Evolutionary conservation across 2,113 vertebrate genomes (phyloP).

Genomic region (Tinamus guttatus): DNA sequence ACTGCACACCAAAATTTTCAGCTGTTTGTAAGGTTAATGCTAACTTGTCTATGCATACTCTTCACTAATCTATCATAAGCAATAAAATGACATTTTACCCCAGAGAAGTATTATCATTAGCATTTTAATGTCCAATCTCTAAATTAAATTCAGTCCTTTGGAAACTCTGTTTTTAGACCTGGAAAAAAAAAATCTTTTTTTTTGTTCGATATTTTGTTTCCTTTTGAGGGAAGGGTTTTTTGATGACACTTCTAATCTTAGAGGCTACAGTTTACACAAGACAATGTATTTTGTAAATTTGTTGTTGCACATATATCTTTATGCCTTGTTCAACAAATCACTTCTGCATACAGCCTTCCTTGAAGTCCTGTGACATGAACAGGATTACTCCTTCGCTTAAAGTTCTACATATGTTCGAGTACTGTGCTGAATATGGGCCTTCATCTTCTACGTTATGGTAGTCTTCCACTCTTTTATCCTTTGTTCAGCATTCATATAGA

Average conservation of each 20-base stretch:
- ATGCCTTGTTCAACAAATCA: constrained; percentile 12
- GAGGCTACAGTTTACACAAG: constrained; percentile 36
- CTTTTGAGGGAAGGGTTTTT: not conserved
- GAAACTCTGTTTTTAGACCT: not conserved
- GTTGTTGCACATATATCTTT: not conserved
- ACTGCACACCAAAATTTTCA: not conserved
- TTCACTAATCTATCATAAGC: constrained; percentile 6
- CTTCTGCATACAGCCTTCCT: not conserved
- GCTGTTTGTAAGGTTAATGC: not conserved
- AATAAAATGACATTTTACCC: constrained; percentile 36
- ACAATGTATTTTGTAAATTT: constrained; percentile 39
- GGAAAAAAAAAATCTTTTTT: not conserved
- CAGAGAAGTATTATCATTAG: not conserved
- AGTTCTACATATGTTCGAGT: not conserved
- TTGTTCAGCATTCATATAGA: constrained; percentile 47
- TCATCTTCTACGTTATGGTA: not conserved
- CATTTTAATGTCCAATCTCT: not conserved
- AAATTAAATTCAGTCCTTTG: not conserved
- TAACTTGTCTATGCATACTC: constrained; percentile 36
- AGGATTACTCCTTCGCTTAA: not conserved
- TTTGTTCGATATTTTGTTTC: not conserved
- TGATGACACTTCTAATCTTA: not conserved
- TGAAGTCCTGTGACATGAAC: not conserved
- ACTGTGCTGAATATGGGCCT: constrained; percentile 12
- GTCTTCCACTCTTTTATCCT: constrained; percentile 48